Conservation (phyloP, 1,140 invertebrate species). For the Cryptotermes secundus region DNA sequence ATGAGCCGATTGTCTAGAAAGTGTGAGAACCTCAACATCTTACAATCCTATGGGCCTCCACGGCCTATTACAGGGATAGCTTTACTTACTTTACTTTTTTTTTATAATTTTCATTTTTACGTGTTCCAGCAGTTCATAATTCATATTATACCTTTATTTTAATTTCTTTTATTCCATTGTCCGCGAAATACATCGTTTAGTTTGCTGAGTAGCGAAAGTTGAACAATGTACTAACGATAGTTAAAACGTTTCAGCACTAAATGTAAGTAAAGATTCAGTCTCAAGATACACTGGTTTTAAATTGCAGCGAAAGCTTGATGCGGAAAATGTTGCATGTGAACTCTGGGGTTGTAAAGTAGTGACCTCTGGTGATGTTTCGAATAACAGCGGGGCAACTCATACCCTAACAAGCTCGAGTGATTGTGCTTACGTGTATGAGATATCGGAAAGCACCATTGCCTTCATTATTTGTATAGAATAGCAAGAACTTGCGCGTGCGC, state of each 20-base stretch:
- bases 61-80: no score
- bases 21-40: no score
- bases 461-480: not conserved
- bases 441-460: no score
- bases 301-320: not conserved
- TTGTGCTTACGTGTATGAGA: not conserved
- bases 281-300: not conserved
- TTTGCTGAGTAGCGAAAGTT: not conserved
- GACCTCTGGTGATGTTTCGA: not conserved
- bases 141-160: no score
- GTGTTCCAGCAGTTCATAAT: no score
- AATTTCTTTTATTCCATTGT: no score
- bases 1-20: no score
- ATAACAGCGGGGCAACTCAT: not conserved
- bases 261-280: not conserved
- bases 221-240: not conserved
- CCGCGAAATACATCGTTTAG: no score
- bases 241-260: not conserved
- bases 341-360: not conserved
- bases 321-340: not conserved
- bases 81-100: no score
- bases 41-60: no score
- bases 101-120: no score
- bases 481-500: not conserved
- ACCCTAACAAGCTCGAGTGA: not conserved